Base-by-base conservation (phyloP, 2,888 invertebrate species). In the Dimorphilus gyrociliatus region DNA sequence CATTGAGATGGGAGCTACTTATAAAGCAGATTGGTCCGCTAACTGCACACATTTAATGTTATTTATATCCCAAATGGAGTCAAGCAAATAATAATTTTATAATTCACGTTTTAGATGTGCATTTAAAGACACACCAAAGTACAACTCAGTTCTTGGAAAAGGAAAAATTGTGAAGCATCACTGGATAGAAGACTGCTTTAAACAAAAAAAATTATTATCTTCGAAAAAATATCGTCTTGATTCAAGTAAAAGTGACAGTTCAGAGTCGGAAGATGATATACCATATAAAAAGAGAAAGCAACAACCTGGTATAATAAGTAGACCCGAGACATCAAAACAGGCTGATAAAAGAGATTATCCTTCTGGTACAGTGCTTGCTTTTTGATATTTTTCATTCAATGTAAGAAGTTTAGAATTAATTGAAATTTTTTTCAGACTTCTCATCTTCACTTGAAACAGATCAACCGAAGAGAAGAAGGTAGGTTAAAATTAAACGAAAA, bases 71-170 rank as follows among this genome's bases (percentile, higher is more conserved):
- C n/a, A n/a, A n/a, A n/a, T n/a, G n/a, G n/a, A n/a, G n/a, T n/a
- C n/a, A n/a, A 24, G 16, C 14, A 12, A 25, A 5, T n/a, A n/a
- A 19, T 32, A 13, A 17, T 30, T 25, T 25, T 16, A 18, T 2
- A 33, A 25, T 33, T 38, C 42, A 34, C 44, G 18, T 63, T 66
- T 4, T 60, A 84, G 85, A 25, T 86, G 85, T 65, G 85, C 86
- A 8, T 85, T 84, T 63, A 66, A 72, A 4, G 80, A 80, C 59
- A 86, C 86, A 4, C 88, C 86, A 3, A 86, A 86, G 61, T 78
- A 78, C 55, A 70, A 72, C 29, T 72, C 76, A 60, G 57, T 60
- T 12, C 69, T 68, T 42, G 71, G 72, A 2, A 69, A 69, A 36
- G 61, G 71, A 2, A 72, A 72, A 35, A 79, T 75, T 33, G 75